Conservation (phyloP, 2,113 vertebrate genomes). For the Menidia beryllina region DNA sequence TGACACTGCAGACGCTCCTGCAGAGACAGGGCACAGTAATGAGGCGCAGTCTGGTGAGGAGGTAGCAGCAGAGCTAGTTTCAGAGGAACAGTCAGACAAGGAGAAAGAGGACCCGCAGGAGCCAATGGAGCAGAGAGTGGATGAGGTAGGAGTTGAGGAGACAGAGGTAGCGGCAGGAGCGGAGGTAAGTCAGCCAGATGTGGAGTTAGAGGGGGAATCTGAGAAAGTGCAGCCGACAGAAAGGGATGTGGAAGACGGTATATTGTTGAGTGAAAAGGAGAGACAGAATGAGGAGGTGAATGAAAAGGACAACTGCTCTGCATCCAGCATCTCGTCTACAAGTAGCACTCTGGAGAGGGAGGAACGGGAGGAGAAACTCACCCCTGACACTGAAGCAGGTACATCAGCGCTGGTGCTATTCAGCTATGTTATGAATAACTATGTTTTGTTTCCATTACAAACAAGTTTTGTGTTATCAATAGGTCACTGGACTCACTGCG, state of each 20-base stretch:
- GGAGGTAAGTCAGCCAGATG: constrained; percentile 30
- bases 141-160: constrained; percentile 58
- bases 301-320: constrained; percentile 98
- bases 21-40: constrained; percentile 29
- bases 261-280: constrained; percentile 94
- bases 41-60: constrained; percentile 41
- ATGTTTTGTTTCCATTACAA: not conserved
- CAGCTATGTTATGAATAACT: not conserved
- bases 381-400: constrained; percentile 88
- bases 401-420: constrained; percentile 41
- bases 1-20: too few relatives aligned
- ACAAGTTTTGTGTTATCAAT: constrained; percentile 47
- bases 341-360: constrained; percentile 98
- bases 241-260: constrained; percentile 86
- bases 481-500: constrained; percentile 87
- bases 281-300: constrained; percentile 97
- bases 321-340: constrained; percentile 97
- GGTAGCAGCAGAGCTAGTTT: constrained; percentile 15
- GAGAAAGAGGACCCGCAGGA: constrained; percentile 31
- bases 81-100: constrained; percentile 24
- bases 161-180: constrained; percentile 41
- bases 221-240: constrained; percentile 83
- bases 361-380: constrained; percentile 91
- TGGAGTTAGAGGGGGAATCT: constrained; percentile 74
- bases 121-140: constrained; percentile 13